A percentile compares a stretch with the other conserved stretches of the same genome.
phyloP scores from a whole-genome alignment of 2,797 vertebrate species.

The Lindbergichthys nudifrons region DNA sequence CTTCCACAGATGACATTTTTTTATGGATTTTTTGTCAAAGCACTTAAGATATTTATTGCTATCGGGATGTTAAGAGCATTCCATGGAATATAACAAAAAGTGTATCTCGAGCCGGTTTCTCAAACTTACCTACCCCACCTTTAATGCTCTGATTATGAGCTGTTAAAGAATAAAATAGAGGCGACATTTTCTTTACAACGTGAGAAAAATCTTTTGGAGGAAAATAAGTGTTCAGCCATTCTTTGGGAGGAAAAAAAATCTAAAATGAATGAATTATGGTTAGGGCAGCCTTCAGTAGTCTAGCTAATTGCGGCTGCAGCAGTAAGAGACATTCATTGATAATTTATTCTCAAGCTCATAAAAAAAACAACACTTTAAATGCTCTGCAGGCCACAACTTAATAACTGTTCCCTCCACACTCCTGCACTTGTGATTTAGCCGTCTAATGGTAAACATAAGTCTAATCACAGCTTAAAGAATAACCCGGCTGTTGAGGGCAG shows the following conservation, averaged over 20 bases:
- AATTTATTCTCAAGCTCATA: constrained; percentile 18
- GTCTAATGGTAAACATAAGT: constrained; percentile 45
- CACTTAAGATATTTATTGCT: too few relatives aligned
- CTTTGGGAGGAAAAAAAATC: neutral
- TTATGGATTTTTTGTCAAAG: too few relatives aligned
- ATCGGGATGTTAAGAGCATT: too few relatives aligned
- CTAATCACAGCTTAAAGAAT: constrained; percentile 42
- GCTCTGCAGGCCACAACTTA: constrained; percentile 15
- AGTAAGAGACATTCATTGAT: constrained; percentile 25
- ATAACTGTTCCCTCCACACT: constrained; percentile 17
- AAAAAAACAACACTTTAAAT: constrained; percentile 8
- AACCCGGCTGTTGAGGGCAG: constrained; percentile 34
- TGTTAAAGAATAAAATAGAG: neutral
- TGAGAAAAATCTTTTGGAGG: neutral
- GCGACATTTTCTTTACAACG: neutral
- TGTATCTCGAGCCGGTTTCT: too few relatives aligned
- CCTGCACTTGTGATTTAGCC: constrained; percentile 21
- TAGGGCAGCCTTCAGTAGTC: neutral
- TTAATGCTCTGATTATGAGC: neutral
- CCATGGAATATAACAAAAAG: too few relatives aligned
- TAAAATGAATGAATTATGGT: constrained; percentile 9
- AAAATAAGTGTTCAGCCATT: neutral
- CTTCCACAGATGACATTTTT: too few relatives aligned
- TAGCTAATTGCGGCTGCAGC: constrained; percentile 5
- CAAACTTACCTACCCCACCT: too few relatives aligned